Evolutionary conservation across 2,888 invertebrate genomes (phyloP).

Genomic region (Agrenia bidenticulata): DNA sequence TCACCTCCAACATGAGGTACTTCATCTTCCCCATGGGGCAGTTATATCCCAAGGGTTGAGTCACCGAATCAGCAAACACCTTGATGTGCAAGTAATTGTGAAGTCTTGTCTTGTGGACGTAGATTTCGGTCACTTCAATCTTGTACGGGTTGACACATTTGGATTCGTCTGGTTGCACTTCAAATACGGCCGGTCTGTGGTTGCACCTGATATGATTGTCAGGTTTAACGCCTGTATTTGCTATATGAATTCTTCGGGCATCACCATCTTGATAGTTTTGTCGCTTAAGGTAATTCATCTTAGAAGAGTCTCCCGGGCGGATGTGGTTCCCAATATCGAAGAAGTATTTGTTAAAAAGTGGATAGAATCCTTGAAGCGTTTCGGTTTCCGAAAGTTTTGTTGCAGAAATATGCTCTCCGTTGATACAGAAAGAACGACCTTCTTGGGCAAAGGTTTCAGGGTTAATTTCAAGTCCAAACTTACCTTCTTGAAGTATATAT

Average conservation of each 20-base stretch:
- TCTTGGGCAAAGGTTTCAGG: not conserved
- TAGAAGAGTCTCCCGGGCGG: not conserved
- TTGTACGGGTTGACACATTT: conserved; percentile 23
- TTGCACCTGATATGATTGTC: too few species aligned
- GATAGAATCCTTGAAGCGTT: not conserved
- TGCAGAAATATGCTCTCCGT: not conserved
- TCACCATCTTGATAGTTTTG: not conserved
- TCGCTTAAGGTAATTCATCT: not conserved
- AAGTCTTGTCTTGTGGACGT: conserved; percentile 11
- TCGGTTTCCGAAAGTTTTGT: not conserved
- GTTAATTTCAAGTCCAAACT: too few species aligned
- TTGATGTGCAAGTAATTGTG: conserved; percentile 33
- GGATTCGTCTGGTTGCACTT: not conserved
- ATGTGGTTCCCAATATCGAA: conserved; percentile 4
- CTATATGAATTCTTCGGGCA: too few species aligned
- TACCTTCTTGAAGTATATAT: too few species aligned
- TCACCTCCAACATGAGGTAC: conserved; percentile 25
- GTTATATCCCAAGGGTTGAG: not conserved
- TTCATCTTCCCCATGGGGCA: conserved; percentile 28
- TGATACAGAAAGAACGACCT: conserved; percentile 1
- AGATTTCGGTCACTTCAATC: conserved; percentile 20
- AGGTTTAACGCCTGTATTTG: too few species aligned
- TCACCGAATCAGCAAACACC: conserved; percentile 3
- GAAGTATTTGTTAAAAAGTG: not conserved
- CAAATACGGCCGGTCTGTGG: not conserved